Evolutionary conservation across 2,113 vertebrate genomes (phyloP).

Genomic region (Corapipo altera): DNA sequence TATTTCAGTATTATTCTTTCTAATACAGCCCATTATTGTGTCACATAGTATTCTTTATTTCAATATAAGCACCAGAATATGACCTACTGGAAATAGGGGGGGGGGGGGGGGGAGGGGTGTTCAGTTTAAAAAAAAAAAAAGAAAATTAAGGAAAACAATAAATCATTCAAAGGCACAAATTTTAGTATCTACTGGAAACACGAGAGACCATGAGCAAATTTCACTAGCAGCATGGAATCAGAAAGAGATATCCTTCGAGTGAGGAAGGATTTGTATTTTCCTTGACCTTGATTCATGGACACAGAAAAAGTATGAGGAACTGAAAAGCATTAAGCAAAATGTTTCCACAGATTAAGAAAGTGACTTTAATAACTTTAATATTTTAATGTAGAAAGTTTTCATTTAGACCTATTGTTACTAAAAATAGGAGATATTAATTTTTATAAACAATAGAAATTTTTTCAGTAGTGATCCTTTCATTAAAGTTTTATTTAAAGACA

Average conservation of each 20-base stretch:
- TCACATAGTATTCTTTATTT: not conserved
- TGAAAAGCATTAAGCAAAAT: not conserved
- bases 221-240: not conserved
- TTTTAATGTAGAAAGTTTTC: not conserved
- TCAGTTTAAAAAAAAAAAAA: not conserved
- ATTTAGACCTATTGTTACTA: not conserved
- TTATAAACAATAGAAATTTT: not conserved
- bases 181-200: not conserved
- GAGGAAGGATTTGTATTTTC: conserved; percentile 7
- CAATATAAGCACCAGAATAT: not conserved
- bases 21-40: not conserved
- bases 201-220: not conserved
- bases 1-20: not conserved
- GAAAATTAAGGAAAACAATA: not conserved
- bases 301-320: not conserved
- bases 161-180: not conserved
- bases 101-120: too few species aligned
- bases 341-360: not conserved
- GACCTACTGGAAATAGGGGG: not conserved
- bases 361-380: not conserved
- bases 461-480: not conserved
- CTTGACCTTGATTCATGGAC: not conserved
- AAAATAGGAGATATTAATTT: not conserved
- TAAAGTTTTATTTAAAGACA: not conserved
- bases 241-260: not conserved